Percentiles rank a stretch among this genome's conserved stretches.
Conservation (phyloP, 1,140 invertebrate species). For the Temnothorax longispinosus region DNA sequence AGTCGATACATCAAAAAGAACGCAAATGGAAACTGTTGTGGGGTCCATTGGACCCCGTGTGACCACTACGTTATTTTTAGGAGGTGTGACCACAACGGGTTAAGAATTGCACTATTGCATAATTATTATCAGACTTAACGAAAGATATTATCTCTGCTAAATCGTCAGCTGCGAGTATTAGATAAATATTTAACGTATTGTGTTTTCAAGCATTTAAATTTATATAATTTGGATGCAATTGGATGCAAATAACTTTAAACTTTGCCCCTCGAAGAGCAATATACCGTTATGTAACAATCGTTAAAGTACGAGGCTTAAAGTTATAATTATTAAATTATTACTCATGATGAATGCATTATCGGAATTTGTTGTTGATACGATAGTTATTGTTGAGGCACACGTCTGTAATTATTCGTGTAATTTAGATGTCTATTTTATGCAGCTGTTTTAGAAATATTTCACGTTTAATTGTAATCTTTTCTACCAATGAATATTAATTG, state of each 20-base stretch:
- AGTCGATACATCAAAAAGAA: too few species aligned
- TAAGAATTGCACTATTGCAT: constrained; percentile 25
- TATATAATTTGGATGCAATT: constrained; percentile 21
- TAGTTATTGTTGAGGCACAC: constrained; percentile 58
- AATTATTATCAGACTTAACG: constrained; percentile 38
- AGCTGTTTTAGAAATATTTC: constrained; percentile 35
- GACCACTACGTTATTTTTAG: too few species aligned
- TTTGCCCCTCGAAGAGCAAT: constrained; percentile 19
- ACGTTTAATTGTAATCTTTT: constrained; percentile 33
- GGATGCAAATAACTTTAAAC: neutral
- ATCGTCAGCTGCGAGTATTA: constrained; percentile 38
- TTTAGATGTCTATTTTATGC: constrained; percentile 55
- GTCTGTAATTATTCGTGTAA: constrained; percentile 56
- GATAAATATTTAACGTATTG: constrained; percentile 33
- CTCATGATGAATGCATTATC: constrained; percentile 1
- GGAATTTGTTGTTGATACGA: constrained; percentile 42
- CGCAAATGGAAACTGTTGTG: too few species aligned
- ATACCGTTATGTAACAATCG: constrained; percentile 38
- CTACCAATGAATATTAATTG: constrained; percentile 20
- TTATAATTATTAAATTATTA: constrained; percentile 48
- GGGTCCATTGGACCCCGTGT: too few species aligned
- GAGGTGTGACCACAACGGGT: too few species aligned
- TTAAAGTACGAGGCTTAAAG: constrained; percentile 12
- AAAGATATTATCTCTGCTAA: constrained; percentile 30
- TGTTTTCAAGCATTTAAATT: constrained; percentile 33